These are phyloP conservation scores for cat (Felis catus) DNA, from an alignment of 2,113 vertebrate species.

Conservation along the genomic window F.catus_Fca126_mat1.0 CM031419.1:181003001-181003500, in stretches of 20 bases:
- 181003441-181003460: not conserved
- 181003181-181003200: no score
- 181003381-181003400: not conserved
- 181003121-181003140: no score
- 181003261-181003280: no score
- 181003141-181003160: no score
- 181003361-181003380: not conserved
- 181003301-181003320: not conserved
- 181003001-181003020: not conserved
- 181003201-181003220: no score
- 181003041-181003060: not conserved
- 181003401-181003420: not conserved
- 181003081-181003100: not conserved
- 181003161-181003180: no score
- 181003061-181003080: not conserved
- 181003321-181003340: not conserved
- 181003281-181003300: no score
- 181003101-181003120: no score
- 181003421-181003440: not conserved
- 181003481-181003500: not conserved
- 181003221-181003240: no score
- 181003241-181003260: no score
- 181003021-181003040: not conserved
- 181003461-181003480: not conserved
- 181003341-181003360: not conserved